Percentiles rank a stretch among this genome's conserved stretches.
Conservation (phyloP, 2,113 vertebrate genomes). For the Corythoichthys haematopterus region DNA sequence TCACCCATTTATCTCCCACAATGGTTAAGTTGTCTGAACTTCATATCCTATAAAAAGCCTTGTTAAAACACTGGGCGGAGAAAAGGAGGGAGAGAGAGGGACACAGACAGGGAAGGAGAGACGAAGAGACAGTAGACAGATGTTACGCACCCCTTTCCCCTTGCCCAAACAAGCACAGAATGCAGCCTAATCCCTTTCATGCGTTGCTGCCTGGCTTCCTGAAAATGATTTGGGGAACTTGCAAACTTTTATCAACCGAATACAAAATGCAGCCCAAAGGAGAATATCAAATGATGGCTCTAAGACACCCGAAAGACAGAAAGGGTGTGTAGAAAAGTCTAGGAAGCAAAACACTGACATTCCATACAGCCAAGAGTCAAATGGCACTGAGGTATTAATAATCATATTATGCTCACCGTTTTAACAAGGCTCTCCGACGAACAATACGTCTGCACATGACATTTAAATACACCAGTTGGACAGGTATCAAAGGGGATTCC, state of each 20-base stretch:
- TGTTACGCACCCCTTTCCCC: not conserved
- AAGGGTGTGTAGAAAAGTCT: not conserved
- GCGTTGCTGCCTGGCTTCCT: not conserved
- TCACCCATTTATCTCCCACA: constrained; percentile 48
- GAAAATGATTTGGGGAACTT: not conserved
- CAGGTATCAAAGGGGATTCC: not conserved
- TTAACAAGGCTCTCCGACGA: not conserved
- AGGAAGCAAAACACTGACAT: not conserved
- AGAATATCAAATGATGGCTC: not conserved
- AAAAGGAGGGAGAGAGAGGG: not conserved
- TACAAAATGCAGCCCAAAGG: not conserved
- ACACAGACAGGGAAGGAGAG: constrained; percentile 12
- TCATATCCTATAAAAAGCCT: constrained; percentile 39
- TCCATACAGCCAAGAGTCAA: not conserved
- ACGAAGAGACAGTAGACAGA: not conserved
- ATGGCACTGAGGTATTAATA: not conserved
- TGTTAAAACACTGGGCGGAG: constrained; percentile 37
- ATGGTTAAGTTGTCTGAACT: constrained; percentile 31
- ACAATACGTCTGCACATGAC: not conserved
- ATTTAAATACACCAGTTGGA: not conserved
- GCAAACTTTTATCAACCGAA: not conserved
- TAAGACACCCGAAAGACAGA: not conserved
- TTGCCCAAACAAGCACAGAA: not conserved
- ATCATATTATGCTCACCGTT: not conserved
- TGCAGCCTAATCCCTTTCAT: constrained; percentile 4